Evolutionary conservation across 2,888 invertebrate species (phyloP).

Genomic region (Eremobia ochroleuca): DNA sequence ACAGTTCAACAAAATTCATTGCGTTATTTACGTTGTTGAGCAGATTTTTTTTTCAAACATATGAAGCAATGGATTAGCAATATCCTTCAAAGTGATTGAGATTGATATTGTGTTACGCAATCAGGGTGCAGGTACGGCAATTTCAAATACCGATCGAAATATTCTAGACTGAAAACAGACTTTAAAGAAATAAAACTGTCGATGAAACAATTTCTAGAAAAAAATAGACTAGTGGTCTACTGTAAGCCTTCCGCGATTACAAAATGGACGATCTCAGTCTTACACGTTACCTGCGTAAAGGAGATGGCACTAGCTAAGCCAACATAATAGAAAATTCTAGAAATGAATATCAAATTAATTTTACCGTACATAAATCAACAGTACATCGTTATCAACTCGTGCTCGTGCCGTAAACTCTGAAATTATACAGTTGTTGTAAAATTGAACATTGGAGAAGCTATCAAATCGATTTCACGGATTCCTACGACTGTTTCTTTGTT

Average conservation of each 20-base stretch:
- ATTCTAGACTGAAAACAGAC: too few relatives aligned
- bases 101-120: too few relatives aligned
- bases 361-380: constrained; percentile 3
- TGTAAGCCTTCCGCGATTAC: not conserved
- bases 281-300: not conserved
- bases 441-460: constrained; percentile 37
- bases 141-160: not conserved
- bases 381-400: constrained; percentile 28
- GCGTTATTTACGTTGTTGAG: too few relatives aligned
- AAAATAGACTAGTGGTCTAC: not conserved
- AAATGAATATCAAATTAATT: constrained; percentile 4
- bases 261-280: not conserved
- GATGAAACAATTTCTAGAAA: not conserved
- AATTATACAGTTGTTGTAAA: constrained; percentile 24
- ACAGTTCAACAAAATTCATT: too few relatives aligned
- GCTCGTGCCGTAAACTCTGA: constrained; percentile 33
- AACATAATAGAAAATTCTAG: not conserved
- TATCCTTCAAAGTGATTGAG: too few relatives aligned
- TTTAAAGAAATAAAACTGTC: not conserved
- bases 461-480: constrained; percentile 47
- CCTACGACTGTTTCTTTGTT: constrained; percentile 1
- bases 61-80: too few relatives aligned
- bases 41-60: too few relatives aligned
- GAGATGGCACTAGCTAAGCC: too few relatives aligned
- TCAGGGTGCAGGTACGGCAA: too few relatives aligned